A percentile compares a stretch with the other conserved stretches of the same genome.
Evolutionary conservation across 2,888 invertebrate genomes (phyloP).

Genomic region (Leptinotarsa peninsularis): DNA sequence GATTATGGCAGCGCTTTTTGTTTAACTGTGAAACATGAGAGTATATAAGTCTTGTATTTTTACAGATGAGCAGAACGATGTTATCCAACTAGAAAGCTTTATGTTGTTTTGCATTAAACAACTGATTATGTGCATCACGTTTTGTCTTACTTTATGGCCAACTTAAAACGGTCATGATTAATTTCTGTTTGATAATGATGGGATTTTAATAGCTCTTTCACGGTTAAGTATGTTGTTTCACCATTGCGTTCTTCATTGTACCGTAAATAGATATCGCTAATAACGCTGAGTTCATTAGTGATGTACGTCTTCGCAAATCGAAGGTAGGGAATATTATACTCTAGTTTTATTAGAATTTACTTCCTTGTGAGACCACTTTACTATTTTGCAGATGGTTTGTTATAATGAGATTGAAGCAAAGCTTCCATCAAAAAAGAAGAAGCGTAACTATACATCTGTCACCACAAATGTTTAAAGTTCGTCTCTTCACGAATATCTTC

Average conservation of each 20-base stretch:
- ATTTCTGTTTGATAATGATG: constrained; percentile 61
- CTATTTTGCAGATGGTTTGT: not conserved
- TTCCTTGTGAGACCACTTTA: not conserved
- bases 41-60: constrained; percentile 41
- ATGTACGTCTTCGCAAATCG: constrained; percentile 9
- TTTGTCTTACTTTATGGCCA: constrained; percentile 58
- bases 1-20: constrained; percentile 44
- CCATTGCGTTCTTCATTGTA: constrained; percentile 47
- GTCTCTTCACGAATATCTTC: too few relatives aligned
- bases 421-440: too few relatives aligned
- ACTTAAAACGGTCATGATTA: constrained; percentile 60
- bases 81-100: constrained; percentile 64
- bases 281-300: constrained; percentile 17
- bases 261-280: constrained; percentile 28
- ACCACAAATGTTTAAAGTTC: too few relatives aligned
- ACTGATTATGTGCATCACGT: constrained; percentile 61
- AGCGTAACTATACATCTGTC: too few relatives aligned
- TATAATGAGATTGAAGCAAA: not conserved
- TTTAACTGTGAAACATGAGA: constrained; percentile 39
- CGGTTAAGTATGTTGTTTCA: constrained; percentile 63
- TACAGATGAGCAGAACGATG: constrained; percentile 39
- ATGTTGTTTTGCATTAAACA: constrained; percentile 65
- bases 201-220: constrained; percentile 64
- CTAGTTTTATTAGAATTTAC: not conserved
- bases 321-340: not conserved